These are phyloP conservation scores for Crocuta crocuta DNA, from an alignment of 2,113 vertebrate genomes.

Conservation along the genomic window DNA sequence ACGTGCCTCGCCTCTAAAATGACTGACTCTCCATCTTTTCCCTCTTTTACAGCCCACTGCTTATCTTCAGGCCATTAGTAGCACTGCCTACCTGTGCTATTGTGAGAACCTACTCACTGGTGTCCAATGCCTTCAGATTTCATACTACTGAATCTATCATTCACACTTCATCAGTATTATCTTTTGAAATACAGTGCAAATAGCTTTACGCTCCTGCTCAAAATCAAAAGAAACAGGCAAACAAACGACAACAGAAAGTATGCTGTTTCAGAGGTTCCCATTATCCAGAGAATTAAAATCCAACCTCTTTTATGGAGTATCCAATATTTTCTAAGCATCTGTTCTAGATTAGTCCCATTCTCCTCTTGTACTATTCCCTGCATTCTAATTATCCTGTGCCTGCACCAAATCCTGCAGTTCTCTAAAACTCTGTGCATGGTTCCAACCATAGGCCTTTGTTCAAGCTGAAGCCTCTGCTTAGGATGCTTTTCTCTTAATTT, in stretches of 20 bases:
- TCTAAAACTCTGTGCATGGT: neutral
- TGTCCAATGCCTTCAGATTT: neutral
- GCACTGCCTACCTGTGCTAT: neutral
- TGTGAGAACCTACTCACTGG: neutral
- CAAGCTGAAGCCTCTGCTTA: neutral
- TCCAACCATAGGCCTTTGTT: neutral
- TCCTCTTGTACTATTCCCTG: neutral
- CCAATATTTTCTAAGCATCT: neutral
- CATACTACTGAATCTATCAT: neutral
- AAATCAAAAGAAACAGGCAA: neutral
- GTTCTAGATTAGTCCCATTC: neutral
- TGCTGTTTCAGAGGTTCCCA: neutral
- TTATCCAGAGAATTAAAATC: neutral
- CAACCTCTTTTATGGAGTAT: neutral
- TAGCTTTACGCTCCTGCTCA: neutral
- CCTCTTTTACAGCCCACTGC: neutral
- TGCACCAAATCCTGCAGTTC: neutral
- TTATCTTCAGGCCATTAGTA: neutral
- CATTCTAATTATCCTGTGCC: neutral
- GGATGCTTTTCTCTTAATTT: neutral
- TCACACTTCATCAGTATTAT: neutral
- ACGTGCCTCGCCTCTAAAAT: neutral
- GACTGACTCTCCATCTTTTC: neutral
- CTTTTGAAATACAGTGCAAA: neutral
- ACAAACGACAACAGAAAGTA: neutral